Evolutionary conservation across 2,113 vertebrate species (phyloP).

Genomic region (Pseudopipra pipra): DNA sequence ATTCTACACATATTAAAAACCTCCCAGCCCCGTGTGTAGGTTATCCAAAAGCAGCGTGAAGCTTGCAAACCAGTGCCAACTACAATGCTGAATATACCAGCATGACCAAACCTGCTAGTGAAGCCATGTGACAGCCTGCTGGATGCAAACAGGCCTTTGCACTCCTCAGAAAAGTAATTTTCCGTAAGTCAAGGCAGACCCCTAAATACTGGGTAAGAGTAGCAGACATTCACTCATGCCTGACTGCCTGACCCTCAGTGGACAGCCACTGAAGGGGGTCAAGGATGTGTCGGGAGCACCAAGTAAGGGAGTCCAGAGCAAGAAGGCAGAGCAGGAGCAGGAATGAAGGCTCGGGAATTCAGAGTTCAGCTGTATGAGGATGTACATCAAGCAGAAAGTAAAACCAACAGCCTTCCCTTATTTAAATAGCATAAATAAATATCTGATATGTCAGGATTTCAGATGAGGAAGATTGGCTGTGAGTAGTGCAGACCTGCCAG

Average conservation of each 20-base stretch:
- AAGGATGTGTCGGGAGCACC: background rate
- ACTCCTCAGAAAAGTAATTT: background rate
- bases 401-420: background rate
- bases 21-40: background rate
- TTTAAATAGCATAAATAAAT: background rate
- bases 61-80: background rate
- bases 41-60: background rate
- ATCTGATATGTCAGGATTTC: background rate
- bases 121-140: background rate
- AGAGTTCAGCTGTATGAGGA: background rate
- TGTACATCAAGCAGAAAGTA: background rate
- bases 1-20: background rate
- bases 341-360: background rate
- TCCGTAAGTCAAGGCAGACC: background rate
- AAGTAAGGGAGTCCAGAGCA: background rate
- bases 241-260: too few species aligned
- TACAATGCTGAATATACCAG: background rate
- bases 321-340: background rate
- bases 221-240: too few species aligned
- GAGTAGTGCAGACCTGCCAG: background rate
- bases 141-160: background rate
- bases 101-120: background rate
- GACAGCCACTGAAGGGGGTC: background rate
- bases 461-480: background rate
- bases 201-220: background rate